Base-by-base conservation (phyloP, 92 coral and sea anemone genomes). In the Palythoa grandis region DNA sequence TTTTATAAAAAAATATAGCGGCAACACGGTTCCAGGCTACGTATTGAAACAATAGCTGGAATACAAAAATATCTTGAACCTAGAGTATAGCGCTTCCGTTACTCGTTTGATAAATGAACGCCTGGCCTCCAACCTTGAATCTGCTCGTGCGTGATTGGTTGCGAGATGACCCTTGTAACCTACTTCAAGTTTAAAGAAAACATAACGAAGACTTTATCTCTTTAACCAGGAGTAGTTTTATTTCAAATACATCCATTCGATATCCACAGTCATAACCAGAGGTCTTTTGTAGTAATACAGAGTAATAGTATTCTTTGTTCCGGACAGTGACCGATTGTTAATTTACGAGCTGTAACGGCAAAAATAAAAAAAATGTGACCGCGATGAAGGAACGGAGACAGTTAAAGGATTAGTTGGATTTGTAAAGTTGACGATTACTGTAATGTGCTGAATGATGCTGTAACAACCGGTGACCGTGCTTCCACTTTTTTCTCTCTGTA, bases 121-220 rank as follows among this genome's bases (percentile, higher is more conserved):
- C 72, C 82, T 8, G 50, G 50, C 50, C 82, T 77, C 50, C 48
- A 77, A 77, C 22, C 29, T 3, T 2, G 37, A 1, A 29, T 22
- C 65, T 22, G 23, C 63, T 22, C 43, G 74, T 73, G 85, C 75
- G 85, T 80, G 85, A 80, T 80, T 80, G 85, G 85, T 9, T 9
- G 65, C 47, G 57, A 66, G 16, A 22, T 80, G 60, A 80, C 85
- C 85, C 85, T 60, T 43, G 47, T 14, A 24, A 66, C 56, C 52
- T 72, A 25, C 70, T 39, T 35, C 29, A 22, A 61, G 70, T 56
- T 35, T 7, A 78, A 78, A 35, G 48, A 57, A 78, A 56, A 57
- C 67, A 58, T 19, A 37, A 58, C 54, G 47, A 78, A 78, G 12
- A 60, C 70, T 40, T 78, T 60, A 61, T 78, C 70, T 78, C 71